These are phyloP conservation scores for Cosmorhoe ocellata DNA, from an alignment of 2,888 invertebrate species.

Conservation along the genomic window DNA sequence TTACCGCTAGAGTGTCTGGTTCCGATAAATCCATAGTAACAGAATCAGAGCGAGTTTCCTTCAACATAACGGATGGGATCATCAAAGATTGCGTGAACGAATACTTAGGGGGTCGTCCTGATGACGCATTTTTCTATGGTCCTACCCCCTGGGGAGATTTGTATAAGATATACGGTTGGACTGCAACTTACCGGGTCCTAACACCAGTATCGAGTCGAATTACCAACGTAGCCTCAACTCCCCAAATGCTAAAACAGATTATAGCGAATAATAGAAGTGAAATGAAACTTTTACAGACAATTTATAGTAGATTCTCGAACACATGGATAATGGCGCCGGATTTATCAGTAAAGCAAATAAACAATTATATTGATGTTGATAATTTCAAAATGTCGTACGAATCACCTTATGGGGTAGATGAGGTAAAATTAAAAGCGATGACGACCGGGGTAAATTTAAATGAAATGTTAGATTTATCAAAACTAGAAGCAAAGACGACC, in stretches of 20 bases:
- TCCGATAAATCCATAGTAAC: slow-evolving; percentile 16
- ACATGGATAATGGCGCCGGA: slow-evolving; percentile 9
- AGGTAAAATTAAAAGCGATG: slow-evolving; percentile 10
- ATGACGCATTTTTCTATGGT: slow-evolving; percentile 22
- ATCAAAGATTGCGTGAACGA: slow-evolving; percentile 20
- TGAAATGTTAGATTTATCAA: slow-evolving; percentile 2
- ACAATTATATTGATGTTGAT: slow-evolving; percentile 8
- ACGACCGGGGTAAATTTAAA: neutral
- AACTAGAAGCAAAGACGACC: no score
- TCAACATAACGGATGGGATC: slow-evolving; percentile 11
- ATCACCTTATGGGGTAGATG: slow-evolving; percentile 3
- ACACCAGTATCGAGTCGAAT: slow-evolving; percentile 15
- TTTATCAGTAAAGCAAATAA: slow-evolving; percentile 1
- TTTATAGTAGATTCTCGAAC: slow-evolving; percentile 16
- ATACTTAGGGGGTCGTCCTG: slow-evolving; percentile 19
- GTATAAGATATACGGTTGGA: slow-evolving; percentile 36
- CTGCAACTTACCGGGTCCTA: slow-evolving; percentile 11
- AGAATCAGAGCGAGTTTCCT: slow-evolving; percentile 11
- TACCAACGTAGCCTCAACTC: neutral
- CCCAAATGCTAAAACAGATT: slow-evolving; percentile 12
- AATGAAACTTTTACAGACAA: slow-evolving; percentile 4
- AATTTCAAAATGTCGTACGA: slow-evolving; percentile 10
- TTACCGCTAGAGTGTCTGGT: slow-evolving; percentile 8
- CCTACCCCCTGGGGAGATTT: slow-evolving; percentile 43
- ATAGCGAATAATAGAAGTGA: slow-evolving; percentile 6